These are phyloP conservation scores for Geophilus truncorum DNA, from an alignment of 2,888 invertebrate species.

Conservation along the genomic window DNA sequence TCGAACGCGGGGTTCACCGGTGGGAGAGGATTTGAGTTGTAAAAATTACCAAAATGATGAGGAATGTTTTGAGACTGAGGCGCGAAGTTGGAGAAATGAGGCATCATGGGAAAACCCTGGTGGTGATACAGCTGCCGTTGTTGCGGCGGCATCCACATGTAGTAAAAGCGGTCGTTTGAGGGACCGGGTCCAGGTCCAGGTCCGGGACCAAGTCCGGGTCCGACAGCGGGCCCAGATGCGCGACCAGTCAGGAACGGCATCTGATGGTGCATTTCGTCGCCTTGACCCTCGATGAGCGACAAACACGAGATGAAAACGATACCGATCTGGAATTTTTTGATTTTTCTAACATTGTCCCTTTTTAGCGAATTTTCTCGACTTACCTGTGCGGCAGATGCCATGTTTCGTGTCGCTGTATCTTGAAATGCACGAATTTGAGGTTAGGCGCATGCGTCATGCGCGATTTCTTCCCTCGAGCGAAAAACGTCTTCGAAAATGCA, in stretches of 20 bases:
- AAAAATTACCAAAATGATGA: background rate
- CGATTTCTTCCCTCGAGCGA: background rate
- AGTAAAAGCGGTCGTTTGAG: background rate
- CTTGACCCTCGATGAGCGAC: background rate
- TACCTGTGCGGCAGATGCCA: background rate
- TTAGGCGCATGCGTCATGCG: background rate
- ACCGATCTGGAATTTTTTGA: background rate
- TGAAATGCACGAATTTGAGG: background rate
- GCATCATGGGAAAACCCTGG: background rate
- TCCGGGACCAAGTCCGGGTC: background rate
- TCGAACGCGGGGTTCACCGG: background rate
- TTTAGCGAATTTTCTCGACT: background rate
- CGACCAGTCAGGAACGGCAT: too few relatives aligned
- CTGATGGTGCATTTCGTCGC: background rate
- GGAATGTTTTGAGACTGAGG: background rate
- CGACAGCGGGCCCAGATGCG: too few relatives aligned
- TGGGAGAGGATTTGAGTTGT: background rate
- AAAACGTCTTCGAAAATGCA: too few relatives aligned
- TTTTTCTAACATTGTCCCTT: background rate
- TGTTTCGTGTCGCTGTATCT: background rate
- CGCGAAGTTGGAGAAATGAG: background rate
- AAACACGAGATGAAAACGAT: background rate
- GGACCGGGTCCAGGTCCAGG: background rate
- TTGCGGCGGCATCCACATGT: background rate
- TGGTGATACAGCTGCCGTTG: background rate